Evolutionary conservation across 1,140 invertebrate species (phyloP).

Genomic region (Sarcophaga bullata): DNA sequence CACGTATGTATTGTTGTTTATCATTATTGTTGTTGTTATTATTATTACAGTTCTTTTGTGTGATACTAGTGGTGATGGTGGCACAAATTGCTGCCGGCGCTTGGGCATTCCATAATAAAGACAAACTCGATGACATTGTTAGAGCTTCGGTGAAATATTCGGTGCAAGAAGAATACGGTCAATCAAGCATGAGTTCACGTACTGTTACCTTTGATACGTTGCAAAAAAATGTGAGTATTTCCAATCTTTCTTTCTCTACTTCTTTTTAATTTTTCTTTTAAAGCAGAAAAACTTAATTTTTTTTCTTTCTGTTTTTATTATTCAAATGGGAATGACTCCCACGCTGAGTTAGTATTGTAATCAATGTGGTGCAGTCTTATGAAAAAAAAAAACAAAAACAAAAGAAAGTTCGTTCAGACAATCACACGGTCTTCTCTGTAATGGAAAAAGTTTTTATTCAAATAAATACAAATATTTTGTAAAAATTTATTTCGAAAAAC

Average conservation of each 20-base stretch:
- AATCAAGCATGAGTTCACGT: conserved; percentile 69
- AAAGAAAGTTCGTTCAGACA: background rate
- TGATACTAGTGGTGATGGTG: conserved; percentile 80
- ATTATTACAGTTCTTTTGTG: conserved; percentile 75
- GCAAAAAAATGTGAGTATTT: conserved; percentile 70
- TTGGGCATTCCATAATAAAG: conserved; percentile 77
- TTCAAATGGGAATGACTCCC: background rate
- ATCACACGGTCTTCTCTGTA: too few relatives aligned
- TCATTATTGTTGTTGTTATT: conserved; percentile 44
- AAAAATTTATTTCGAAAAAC: too few relatives aligned
- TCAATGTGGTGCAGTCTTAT: background rate
- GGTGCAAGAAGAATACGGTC: conserved; percentile 77
- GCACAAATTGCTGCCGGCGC: conserved; percentile 79
- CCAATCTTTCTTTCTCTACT: background rate
- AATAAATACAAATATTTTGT: too few relatives aligned
- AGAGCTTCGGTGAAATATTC: conserved; percentile 72
- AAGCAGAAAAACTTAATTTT: too few relatives aligned
- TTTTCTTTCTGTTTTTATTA: background rate
- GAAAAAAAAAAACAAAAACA: background rate
- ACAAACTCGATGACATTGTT: conserved; percentile 74
- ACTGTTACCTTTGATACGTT: conserved; percentile 77
- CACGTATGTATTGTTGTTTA: background rate
- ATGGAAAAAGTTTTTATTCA: too few relatives aligned
- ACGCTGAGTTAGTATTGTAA: background rate
- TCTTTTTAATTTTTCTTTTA: too few relatives aligned